Evolutionary conservation across 2,888 invertebrate genomes (phyloP).

Genomic region (Lithosia quadra): DNA sequence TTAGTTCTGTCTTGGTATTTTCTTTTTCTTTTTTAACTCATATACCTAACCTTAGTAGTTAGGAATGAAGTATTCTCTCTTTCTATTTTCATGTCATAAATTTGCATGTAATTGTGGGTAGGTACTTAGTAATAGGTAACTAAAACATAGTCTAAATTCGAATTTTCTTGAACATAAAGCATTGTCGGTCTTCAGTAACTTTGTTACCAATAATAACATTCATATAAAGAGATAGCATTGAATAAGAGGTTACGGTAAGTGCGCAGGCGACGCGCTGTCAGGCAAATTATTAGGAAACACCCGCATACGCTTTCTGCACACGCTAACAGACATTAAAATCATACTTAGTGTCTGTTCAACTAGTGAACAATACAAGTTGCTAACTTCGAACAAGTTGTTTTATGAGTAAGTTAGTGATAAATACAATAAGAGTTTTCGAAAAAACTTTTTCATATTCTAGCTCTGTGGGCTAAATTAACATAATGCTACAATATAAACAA

Average conservation of each 20-base stretch:
- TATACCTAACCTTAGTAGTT: too few species aligned
- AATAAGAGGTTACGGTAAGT: constrained; percentile 70
- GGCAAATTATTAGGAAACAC: constrained; percentile 79
- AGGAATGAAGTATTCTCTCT: too few species aligned
- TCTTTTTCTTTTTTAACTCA: too few species aligned
- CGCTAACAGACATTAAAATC: constrained; percentile 74
- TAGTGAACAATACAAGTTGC: constrained; percentile 51
- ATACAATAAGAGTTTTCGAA: too few species aligned
- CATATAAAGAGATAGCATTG: constrained; percentile 61
- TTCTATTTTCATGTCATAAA: too few species aligned
- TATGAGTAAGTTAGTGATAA: not conserved
- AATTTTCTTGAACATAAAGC: constrained; percentile 38
- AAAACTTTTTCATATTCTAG: too few species aligned
- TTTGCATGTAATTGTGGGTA: too few species aligned
- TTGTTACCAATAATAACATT: constrained; percentile 54
- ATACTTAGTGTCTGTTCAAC: constrained; percentile 70
- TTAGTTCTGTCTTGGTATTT: too few species aligned
- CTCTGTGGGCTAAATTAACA: too few species aligned
- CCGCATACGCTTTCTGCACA: constrained; percentile 85
- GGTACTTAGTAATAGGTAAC: too few species aligned
- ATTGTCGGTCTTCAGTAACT: constrained; percentile 32
- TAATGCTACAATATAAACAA: too few species aligned
- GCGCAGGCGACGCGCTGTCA: constrained; percentile 67
- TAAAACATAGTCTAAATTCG: constrained; percentile 41
- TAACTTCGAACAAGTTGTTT: not conserved